Evolutionary conservation across 2,888 invertebrate genomes (phyloP).

Genomic region (Ceraclea dissimilis): DNA sequence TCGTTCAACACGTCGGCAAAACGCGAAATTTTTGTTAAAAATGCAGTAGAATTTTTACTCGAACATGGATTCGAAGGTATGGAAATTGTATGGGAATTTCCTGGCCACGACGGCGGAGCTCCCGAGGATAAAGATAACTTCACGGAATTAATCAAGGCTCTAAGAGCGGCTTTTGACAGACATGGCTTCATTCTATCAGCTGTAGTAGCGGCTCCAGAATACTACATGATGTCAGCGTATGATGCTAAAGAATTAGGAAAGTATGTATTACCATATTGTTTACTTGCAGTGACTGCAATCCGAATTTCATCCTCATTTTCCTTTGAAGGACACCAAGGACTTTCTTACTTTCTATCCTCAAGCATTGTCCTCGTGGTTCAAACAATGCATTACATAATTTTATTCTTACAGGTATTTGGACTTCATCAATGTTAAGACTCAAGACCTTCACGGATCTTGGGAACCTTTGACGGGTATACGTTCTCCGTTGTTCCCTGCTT

Average conservation of each 20-base stretch:
- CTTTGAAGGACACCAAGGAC: too few relatives aligned
- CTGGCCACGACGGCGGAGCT: conserved; percentile 30
- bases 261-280: conserved; percentile 34
- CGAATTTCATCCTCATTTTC: neutral
- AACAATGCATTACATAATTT: too few relatives aligned
- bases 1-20: conserved; percentile 4
- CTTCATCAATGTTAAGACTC: conserved; percentile 64
- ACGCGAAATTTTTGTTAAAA: conserved; percentile 45
- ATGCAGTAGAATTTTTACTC: conserved; percentile 46
- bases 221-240: conserved; percentile 48
- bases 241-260: conserved; percentile 49
- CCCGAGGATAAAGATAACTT: conserved; percentile 44
- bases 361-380: too few relatives aligned
- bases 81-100: conserved; percentile 70
- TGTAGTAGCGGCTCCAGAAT: conserved; percentile 50
- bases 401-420: conserved; percentile 52
- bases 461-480: conserved; percentile 58
- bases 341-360: too few relatives aligned
- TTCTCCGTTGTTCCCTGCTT: conserved; percentile 52
- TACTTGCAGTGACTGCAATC: neutral
- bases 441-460: conserved; percentile 66
- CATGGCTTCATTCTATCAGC: conserved; percentile 49
- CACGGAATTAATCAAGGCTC: conserved; percentile 46
- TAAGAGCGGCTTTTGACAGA: conserved; percentile 46
- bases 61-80: conserved; percentile 60